Base-by-base conservation (phyloP, 2,888 invertebrate genomes). In the Ceriagrion tenellum region DNA sequence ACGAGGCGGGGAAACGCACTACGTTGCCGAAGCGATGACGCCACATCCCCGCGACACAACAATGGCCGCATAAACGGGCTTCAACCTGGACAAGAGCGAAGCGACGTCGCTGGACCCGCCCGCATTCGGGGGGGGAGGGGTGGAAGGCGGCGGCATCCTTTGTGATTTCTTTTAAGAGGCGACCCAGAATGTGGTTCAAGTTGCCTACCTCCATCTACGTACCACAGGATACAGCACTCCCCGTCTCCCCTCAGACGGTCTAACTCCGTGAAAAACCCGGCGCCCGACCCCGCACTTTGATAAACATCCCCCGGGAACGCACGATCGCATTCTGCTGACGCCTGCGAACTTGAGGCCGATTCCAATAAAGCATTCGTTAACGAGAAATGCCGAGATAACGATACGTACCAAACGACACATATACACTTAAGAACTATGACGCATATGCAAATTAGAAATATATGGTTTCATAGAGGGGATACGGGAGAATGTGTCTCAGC, bases 131-230 rank as follows among this genome's bases (percentile, higher is more conserved):
- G n/a, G n/a, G n/a, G n/a, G n/a, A n/a, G n/a, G n/a, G n/a, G n/a
- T n/a, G n/a, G n/a, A n/a, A n/a, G n/a, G n/a, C n/a, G 93, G 93
- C 93, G 47, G 12, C 69, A 30, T 81, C 69, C 93, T 69, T 93
- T 93, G 69, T 63, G 81, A 40, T 20, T 40, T 55, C 26, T 89
- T 40, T 91, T 63, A 91, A n/a, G 40, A 35, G 35, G 12, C 74
- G 74, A 12, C 74, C 55, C n/a, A 47, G 89, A 89, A 89, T 89
- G 89, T 26, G 89, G 89, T 55, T 23, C 59, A 89, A 47, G 89
- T 35, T 89, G 55, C 55, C 47, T 55, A 3, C 18, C 59, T 20
- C 59, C 55, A 0, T 63, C 59, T n/a, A 3, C 26, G n/a, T n/a
- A 47, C 30, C 30, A 81, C 10, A 81, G 81, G 69, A 69, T 35